phyloP scores from a whole-genome alignment of 2,888 invertebrate species.

The Pimpla rufipes region DNA sequence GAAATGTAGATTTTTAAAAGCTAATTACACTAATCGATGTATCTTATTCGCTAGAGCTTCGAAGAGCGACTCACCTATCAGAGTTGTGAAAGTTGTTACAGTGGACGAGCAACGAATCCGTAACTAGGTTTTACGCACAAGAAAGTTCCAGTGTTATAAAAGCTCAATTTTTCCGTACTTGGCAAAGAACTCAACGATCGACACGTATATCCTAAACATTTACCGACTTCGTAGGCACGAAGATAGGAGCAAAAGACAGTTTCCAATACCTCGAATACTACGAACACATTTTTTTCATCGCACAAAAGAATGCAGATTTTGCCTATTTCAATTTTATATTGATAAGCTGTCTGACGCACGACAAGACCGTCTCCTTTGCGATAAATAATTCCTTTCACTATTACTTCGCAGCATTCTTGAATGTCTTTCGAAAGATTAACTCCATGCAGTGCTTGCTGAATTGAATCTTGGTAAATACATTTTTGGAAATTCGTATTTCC shows the following conservation, averaged over 20 bases:
- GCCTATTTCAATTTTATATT: constrained; percentile 54
- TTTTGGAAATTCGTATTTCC: constrained; percentile 30
- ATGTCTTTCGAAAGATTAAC: constrained; percentile 9
- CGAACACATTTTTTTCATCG: constrained; percentile 48
- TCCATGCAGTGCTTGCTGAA: constrained; percentile 27
- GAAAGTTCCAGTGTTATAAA: constrained; percentile 42
- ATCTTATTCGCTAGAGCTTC: background rate
- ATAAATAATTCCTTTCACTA: constrained; percentile 42
- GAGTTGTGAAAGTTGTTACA: constrained; percentile 8
- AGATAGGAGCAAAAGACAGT: constrained; percentile 39
- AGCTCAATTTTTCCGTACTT: constrained; percentile 55
- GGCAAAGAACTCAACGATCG: constrained; percentile 40
- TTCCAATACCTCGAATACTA: constrained; percentile 55
- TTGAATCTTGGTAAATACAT: constrained; percentile 38
- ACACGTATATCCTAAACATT: constrained; percentile 46
- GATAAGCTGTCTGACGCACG: constrained; percentile 44
- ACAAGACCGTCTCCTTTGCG: constrained; percentile 52
- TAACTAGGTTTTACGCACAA: constrained; percentile 60
- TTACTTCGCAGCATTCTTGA: constrained; percentile 46
- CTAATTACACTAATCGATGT: background rate
- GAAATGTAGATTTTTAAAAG: background rate
- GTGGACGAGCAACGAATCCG: constrained; percentile 36
- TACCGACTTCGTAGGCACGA: constrained; percentile 49
- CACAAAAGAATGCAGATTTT: constrained; percentile 39
- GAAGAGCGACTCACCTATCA: background rate